Evolutionary conservation across 1,140 invertebrate genomes (phyloP), one percentile per base, ranked within the genome.

Genomic region (Tribolium castaneum): DNA sequence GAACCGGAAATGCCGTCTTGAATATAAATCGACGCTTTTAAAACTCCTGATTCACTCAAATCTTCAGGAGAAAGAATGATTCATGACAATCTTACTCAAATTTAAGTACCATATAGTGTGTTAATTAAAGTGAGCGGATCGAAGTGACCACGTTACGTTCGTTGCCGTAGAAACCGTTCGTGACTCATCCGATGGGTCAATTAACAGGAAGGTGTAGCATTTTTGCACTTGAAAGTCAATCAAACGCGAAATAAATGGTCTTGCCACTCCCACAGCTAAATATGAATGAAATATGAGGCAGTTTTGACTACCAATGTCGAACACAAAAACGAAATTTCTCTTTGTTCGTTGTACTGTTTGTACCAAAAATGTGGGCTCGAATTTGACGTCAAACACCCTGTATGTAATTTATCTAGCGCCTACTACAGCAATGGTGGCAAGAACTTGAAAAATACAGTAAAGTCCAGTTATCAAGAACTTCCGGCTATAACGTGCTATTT

Each of bases 1-100:
- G 13, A 52, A 35, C 13, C 62, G 70, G 70, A 72, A 72, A 72
- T 50, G 22, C 70, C 39, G 70, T 50, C 70, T 30, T 49, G 70
- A 72, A 72, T 72, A 30, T 22, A 72, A 72, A 72, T 14, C n/a
- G 62, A 25, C 16, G 10, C 16, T 52, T 52, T 19, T 52, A 52
- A 52, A 52, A 14, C 16, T 10, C 4, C 25, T 59, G 54, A 59
- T 59, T 59, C 54, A 59, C 54, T 25, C n/a, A 30, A 4, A 30
- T 30, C n/a, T 45, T 9, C 39, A 45, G n/a, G 39, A 45, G 39
- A n/a, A 45, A 45, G 4, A 45, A 45, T 45, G 39, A 45, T 10
- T 45, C 39, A 45, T 30, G 5, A 3, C 39, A 45, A 45, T 7
- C 6, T 45, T 45, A 45, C 4, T 30, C 25, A 30, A 30, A 25